Conservation (phyloP, 2,888 invertebrate species). For the Ferdinandea cuprea region DNA sequence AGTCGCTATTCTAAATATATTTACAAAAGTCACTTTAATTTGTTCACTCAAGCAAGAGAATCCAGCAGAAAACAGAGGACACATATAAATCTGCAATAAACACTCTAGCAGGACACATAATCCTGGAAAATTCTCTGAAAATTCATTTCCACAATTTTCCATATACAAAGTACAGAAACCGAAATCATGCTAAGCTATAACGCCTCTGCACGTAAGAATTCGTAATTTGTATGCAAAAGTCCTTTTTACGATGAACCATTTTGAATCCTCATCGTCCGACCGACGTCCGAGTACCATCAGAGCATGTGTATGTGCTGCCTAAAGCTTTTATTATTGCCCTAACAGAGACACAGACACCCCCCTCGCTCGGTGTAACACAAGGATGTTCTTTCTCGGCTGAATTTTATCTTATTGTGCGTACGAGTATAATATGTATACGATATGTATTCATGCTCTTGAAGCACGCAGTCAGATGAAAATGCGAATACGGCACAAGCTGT, state of each 20-base stretch:
- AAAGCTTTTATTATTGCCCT: slow-evolving; percentile 50
- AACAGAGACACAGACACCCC: slow-evolving; percentile 13
- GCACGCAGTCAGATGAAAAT: slow-evolving; percentile 51
- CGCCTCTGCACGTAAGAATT: slow-evolving; percentile 59
- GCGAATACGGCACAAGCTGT: slow-evolving; percentile 50
- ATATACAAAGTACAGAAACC: slow-evolving; percentile 1
- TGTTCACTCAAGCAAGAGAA: slow-evolving; percentile 19
- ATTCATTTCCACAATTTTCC: slow-evolving; percentile 62
- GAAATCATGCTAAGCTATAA: slow-evolving; percentile 39
- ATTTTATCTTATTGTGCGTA: slow-evolving; percentile 18
- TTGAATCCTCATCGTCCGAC: slow-evolving; percentile 29
- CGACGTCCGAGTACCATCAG: slow-evolving; percentile 17
- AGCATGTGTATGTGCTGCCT: slow-evolving; percentile 21
- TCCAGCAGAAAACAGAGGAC: background rate
- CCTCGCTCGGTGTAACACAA: slow-evolving; percentile 10
- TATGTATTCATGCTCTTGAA: slow-evolving; percentile 8
- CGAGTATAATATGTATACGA: background rate
- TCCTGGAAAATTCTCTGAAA: slow-evolving; percentile 50
- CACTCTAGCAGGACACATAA: slow-evolving; percentile 58
- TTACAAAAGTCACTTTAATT: slow-evolving; percentile 26
- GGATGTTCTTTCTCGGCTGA: slow-evolving; percentile 2
- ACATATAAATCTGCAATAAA: slow-evolving; percentile 52
- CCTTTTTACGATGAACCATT: slow-evolving; percentile 60
- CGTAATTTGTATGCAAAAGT: slow-evolving; percentile 67
- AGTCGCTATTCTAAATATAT: slow-evolving; percentile 22